Base-by-base conservation (phyloP, 1,140 invertebrate genomes). In the Colletes latitarsis region DNA sequence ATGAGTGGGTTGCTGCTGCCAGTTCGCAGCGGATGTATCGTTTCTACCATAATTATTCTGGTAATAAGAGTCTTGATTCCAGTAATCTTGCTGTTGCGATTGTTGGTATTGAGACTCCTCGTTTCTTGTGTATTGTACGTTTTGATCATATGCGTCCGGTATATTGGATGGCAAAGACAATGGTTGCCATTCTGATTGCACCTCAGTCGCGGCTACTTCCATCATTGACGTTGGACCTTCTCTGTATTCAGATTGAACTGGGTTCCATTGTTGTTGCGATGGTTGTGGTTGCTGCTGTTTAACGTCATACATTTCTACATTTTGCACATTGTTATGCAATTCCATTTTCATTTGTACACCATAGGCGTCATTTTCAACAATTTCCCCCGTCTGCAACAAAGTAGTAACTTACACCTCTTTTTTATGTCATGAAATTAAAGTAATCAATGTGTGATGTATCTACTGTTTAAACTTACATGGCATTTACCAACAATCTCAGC, bases 1-100 rank as follows among this genome's bases (percentile, higher is more conserved):
- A 17, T 86, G 86, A 66, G 72, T 60, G 3, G 83, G 30, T 8
- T 88, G 87, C 41, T 91, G 88, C 17, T 91, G 90, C 92, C 92
- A 93, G 8, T 91, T 90, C 9, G 83, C 43, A 6, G 84, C 77
- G 0, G 39, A 46, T 41, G 84, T 76, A 30, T 89, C 89, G 4
- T 88, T 87, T 66, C 63, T 78, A 8, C 75, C 43, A 52, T 89
- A 92, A 66, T 91, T 89, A 43, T 84, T 90, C 58, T 91, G 86
- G 76, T 90, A 87, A 77, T 94, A 92, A 17, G 90, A 89, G 8
- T 92, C 90, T 63, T 94, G 92, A 55, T 81, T 85, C 90, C 91
- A 94, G 87, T 92, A 93, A 81, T 92, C 91, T 78, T 92, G 91
- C 30, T 91, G 91, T 73, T 91, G 91, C n/a, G 87, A 41, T 60